Base-by-base conservation (phyloP, 1,140 invertebrate genomes). In the Schlechtendalia chinensis region DNA sequence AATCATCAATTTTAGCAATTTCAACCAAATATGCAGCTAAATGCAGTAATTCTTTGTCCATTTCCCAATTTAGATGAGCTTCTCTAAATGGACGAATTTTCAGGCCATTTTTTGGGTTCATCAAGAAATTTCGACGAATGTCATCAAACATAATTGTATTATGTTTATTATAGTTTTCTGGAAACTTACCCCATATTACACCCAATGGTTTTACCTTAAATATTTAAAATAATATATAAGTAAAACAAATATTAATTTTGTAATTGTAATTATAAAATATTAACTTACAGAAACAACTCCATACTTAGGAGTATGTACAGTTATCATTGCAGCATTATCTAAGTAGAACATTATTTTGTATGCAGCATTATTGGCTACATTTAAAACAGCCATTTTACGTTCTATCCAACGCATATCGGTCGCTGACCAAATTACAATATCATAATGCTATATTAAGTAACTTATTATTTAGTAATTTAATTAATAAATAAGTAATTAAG, bases 121-220 rank as follows among this genome's bases (percentile, higher is more conserved):
- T 98, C 19, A 98, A 90, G 84, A 99, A 99, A 87, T 99, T 99
- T 83, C 96, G 88, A 80, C 96, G 89, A n/a, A 98, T 93, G 85
- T 98, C 97, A 85, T 98, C 97, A 84, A 99, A 95, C 96, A 99
- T 99, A 82, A 99, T 96, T 0, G 97, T 98, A 85, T 98, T 99
- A 84, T 93, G 94, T 0, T 91, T 87, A 61, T 89, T 92, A 85
- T 94, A 98, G 84, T 93, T 96, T 84, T 97, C 92, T 19, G 91
- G 88, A 85, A 92, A 98, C 85, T 97, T 96, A 17, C 96, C 96
- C 97, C 97, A 99, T 82, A 99, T 97, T 1, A 98, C 93, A 53
- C 95, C 96, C 53, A 99, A 86, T 0, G 97, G 96, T 88, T 99
- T 99, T 0, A 96, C 94, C 92, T 96, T 86, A 63, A 89, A 89